Evolutionary conservation across 2,113 vertebrate species (phyloP).

Genomic region (Hemiscyllium ocellatum): DNA sequence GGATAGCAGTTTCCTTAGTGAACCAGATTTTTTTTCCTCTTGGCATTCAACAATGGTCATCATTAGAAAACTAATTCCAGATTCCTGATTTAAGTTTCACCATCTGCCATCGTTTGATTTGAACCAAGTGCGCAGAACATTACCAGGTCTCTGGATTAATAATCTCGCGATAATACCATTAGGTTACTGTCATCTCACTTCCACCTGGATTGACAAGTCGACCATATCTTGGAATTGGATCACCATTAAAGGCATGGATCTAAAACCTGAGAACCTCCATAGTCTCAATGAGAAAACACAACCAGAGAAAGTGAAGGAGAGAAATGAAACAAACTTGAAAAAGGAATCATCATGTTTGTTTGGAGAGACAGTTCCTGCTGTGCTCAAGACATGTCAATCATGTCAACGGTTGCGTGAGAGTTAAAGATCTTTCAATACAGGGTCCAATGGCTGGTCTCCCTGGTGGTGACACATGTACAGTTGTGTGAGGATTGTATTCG

Average conservation of each 20-base stretch:
- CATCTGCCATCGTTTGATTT: too few species aligned
- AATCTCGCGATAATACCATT: too few species aligned
- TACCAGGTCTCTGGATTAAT: too few species aligned
- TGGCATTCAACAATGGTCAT: too few species aligned
- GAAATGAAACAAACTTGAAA: not conserved
- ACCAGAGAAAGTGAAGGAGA: not conserved
- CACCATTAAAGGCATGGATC: not conserved
- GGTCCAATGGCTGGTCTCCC: not conserved
- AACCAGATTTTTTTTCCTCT: too few species aligned
- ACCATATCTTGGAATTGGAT: not conserved
- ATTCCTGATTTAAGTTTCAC: too few species aligned
- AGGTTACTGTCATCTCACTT: not conserved
- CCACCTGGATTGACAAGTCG: not conserved
- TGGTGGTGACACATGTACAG: not conserved
- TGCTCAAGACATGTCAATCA: slow-evolving; percentile 12
- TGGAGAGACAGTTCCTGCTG: not conserved
- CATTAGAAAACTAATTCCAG: too few species aligned
- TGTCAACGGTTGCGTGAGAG: not conserved
- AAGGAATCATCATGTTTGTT: not conserved
- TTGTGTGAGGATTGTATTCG: not conserved
- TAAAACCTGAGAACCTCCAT: not conserved
- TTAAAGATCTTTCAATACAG: not conserved
- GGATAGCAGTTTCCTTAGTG: too few species aligned
- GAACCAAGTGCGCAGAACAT: too few species aligned
- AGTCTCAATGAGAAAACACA: not conserved